These are phyloP conservation scores for Drosophila subpulchrella DNA, from an alignment of 1,140 invertebrate genomes.

Conservation along the genomic window DNA sequence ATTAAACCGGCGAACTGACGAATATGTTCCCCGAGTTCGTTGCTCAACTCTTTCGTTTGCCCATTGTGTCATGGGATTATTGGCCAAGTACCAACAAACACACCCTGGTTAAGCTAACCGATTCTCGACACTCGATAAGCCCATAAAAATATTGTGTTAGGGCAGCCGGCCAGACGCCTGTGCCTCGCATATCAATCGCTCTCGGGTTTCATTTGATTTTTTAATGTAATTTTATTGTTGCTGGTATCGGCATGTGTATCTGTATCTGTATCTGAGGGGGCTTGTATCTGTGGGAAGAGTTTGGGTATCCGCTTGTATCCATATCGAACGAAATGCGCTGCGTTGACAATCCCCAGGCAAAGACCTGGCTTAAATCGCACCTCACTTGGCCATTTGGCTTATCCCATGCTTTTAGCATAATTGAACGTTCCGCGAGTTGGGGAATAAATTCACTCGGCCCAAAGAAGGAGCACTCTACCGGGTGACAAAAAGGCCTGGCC, in stretches of 20 bases:
- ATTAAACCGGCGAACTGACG: conserved; percentile 23
- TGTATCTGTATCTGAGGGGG: conserved; percentile 21
- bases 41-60: conserved; percentile 53
- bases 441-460: conserved; percentile 19
- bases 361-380: conserved; percentile 26
- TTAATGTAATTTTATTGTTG: conserved; percentile 51
- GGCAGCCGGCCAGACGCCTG: conserved; percentile 51
- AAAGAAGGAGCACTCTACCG: background rate
- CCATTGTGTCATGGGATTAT: background rate
- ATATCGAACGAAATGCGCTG: conserved; percentile 5
- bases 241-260: conserved; percentile 29
- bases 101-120: conserved; percentile 20
- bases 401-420: conserved; percentile 12
- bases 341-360: conserved; percentile 18
- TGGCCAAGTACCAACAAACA: conserved; percentile 4
- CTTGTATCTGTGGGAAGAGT: conserved; percentile 3
- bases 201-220: conserved; percentile 73
- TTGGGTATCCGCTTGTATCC: conserved; percentile 28
- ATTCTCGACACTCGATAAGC: conserved; percentile 49
- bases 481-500: background rate
- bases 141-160: conserved; percentile 55
- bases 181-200: conserved; percentile 66
- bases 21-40: conserved; percentile 42
- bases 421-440: conserved; percentile 7
- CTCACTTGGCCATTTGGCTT: conserved; percentile 25